Conservation (phyloP, 2,113 vertebrate species). For the Zootoca vivipara region DNA sequence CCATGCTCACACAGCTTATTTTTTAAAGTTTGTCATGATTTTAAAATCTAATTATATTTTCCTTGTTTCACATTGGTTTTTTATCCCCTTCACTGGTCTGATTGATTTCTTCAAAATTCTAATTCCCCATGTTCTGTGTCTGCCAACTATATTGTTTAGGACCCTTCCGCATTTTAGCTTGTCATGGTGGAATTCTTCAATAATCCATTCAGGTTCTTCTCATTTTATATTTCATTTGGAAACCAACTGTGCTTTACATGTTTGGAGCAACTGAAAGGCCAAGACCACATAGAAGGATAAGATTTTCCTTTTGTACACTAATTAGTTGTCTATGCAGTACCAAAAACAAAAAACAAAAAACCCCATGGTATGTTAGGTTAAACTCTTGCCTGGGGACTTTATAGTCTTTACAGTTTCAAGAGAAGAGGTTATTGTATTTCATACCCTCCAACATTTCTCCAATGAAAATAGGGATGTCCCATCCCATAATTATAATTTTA, state of each 20-base stretch:
- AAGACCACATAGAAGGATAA: background rate
- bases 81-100: constrained; percentile 7
- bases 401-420: background rate
- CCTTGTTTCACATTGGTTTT: constrained; percentile 30
- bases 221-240: constrained; percentile 28
- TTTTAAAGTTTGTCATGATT: constrained; percentile 54
- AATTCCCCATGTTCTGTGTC: constrained; percentile 24
- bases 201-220: background rate
- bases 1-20: constrained; percentile 51
- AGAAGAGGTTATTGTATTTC: background rate
- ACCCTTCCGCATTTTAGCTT: background rate
- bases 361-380: background rate
- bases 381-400: background rate
- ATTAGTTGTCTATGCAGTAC: background rate
- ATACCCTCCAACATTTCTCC: background rate
- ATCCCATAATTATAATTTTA: too few relatives aligned
- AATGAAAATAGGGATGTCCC: background rate
- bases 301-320: background rate
- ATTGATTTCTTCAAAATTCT: constrained; percentile 29
- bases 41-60: constrained; percentile 49
- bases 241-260: constrained; percentile 7
- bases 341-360: too few relatives aligned
- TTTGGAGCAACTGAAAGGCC: constrained; percentile 2
- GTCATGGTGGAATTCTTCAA: background rate
- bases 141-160: constrained; percentile 18